Evolutionary conservation across 2,888 invertebrate genomes (phyloP), one percentile per base, ranked within the genome.

Genomic region (Sarcophaga caerulescens): DNA sequence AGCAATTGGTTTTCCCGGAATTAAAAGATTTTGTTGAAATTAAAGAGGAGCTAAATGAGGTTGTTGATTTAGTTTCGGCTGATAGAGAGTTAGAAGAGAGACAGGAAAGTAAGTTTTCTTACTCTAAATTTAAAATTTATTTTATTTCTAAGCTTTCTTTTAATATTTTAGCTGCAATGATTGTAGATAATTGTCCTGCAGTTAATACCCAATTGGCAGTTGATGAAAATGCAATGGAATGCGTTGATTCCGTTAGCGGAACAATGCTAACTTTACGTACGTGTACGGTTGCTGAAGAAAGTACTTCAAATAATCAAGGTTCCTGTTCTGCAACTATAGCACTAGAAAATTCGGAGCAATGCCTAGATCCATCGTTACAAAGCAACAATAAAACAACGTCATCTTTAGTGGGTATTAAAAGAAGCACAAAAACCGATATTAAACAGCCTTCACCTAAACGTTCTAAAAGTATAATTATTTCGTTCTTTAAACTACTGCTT

Each of bases 391-490:
- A 62, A 70, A 47, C 65, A 11, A 70, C 45, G 10, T 65, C 25
- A 57, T 10, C 47, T 35, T 12, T 52, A 35, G n/a, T 1, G 4
- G 17, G 66, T 17, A 6, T 17, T 21, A 82, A 82, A 60, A 71
- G 77, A 70, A 0, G 21, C 6, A 25, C 3, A 6, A 84, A 74
- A 45, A 57, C 63, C 1, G 4, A 8, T 5, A 14, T 25, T 5
- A 66, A 63, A 57, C 21, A 73, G 1, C 12, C 63, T 4, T 63
- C 79, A 8, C 62, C 71, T 25, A 84, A 80, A 73, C 66, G 76
- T 3, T 35, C 19, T 19, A 84, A 71, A 76, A 12, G 84, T 84
- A 77, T 52, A 47, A 52, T 52, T 17, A 52, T 52, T 17, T 12
- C 17, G 0, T 3, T 52, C 2, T 52, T 52, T 35, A 12, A 52